A percentile compares a stretch with the other conserved stretches of the same genome.
Conservation (phyloP, 2,888 invertebrate genomes). For the Nipponacmea schrenckii region DNA sequence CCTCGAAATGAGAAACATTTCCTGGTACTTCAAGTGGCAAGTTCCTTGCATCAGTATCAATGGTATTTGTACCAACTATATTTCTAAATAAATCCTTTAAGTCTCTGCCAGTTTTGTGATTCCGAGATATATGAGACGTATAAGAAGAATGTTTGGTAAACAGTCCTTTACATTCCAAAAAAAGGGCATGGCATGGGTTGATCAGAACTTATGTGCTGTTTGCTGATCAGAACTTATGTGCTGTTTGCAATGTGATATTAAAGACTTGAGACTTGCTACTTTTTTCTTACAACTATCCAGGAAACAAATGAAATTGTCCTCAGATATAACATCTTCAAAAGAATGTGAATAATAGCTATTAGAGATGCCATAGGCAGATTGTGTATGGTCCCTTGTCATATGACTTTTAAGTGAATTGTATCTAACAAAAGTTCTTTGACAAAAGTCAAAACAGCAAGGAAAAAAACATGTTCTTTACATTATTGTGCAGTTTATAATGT, state of each 20-base stretch:
- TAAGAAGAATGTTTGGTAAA: neutral
- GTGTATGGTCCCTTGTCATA: neutral
- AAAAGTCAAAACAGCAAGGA: neutral
- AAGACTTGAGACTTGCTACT: neutral
- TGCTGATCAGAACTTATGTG: neutral
- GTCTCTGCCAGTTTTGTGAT: no score
- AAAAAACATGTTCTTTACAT: neutral
- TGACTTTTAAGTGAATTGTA: neutral
- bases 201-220: no score
- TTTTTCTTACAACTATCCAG: neutral
- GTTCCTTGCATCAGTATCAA: no score
- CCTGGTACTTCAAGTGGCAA: neutral
- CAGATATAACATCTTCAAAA: neutral
- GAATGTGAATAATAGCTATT: neutral
- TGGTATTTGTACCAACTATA: no score
- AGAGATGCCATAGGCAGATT: neutral
- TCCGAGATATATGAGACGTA: neutral
- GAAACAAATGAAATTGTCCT: neutral
- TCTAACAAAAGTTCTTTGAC: neutral
- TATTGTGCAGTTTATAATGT: no score
- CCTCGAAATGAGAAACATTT: neutral
- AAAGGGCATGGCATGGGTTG: neutral
- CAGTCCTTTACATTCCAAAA: neutral
- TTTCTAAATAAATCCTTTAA: no score
- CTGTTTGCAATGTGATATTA: neutral